Evolutionary conservation across 2,888 invertebrate genomes (phyloP), one percentile per base, ranked within the genome.

Genomic region (Melanargia galathea): DNA sequence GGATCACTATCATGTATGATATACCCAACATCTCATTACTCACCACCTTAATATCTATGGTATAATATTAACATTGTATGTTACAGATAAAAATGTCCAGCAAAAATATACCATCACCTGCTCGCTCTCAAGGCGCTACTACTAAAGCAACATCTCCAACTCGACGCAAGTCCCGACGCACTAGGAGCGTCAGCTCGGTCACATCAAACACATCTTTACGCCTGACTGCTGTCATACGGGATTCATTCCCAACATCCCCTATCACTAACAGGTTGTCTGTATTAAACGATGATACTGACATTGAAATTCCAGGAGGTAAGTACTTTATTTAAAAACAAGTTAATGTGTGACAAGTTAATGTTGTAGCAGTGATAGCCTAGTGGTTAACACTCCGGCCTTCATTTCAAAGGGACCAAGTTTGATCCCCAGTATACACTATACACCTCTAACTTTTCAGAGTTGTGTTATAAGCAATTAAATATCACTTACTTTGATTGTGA

Each of bases 271-370:
- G 82, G 52, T 71, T 67, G 43, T 90, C 89, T 43, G 74, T 90
- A 4, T 63, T 90, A 35, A 75, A 79, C 43, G 89, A 90, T 68
- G 78, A 82, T 51, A 90, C 89, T 24, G 76, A 86, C 43, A 84
- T 90, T 70, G 84, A 82, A 20, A 80, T 79, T 51, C 89, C 89
- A 0, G 76, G 73, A 69, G 78, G 90, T 90, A 67, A 87, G 90
- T 86, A 30, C 35, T 52, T 52, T 13, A 16, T 5, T 33, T 33
- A 10, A 3, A 38, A 10, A 10, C n/a, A n/a, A n/a, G n/a, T n/a
- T n/a, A n/a, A n/a, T n/a, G n/a, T n/a, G n/a, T n/a, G n/a, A n/a
- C n/a, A n/a, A n/a, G n/a, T n/a, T n/a, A n/a, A n/a, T n/a, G n/a
- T n/a, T n/a, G n/a, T n/a, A n/a, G n/a, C n/a, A n/a, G n/a, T n/a